phyloP scores from a whole-genome alignment of 2,888 invertebrate species.

The Thymelicus acteon region DNA sequence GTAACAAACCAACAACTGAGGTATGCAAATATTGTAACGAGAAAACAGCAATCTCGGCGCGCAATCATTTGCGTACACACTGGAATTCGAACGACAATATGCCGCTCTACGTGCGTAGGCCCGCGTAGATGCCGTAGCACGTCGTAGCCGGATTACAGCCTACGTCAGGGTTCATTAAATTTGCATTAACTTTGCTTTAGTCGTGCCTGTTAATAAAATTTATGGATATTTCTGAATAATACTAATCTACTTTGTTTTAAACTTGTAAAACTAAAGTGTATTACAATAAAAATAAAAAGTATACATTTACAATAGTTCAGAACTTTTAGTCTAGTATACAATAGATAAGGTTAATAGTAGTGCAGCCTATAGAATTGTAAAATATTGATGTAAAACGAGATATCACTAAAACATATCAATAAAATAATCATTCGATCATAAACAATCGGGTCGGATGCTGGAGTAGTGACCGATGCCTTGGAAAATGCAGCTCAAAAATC shows the following conservation, averaged over 20 bases:
- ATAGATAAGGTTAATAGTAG: too few relatives aligned
- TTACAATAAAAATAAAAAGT: too few relatives aligned
- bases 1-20: constrained; percentile 23
- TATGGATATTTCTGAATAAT: neutral
- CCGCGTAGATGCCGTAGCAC: constrained; percentile 55
- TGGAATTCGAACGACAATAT: constrained; percentile 53
- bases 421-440: neutral
- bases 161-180: constrained; percentile 31
- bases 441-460: neutral
- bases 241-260: too few relatives aligned
- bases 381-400: neutral
- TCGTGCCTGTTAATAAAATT: neutral
- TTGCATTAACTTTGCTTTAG: constrained; percentile 21
- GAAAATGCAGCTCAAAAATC: constrained; percentile 78
- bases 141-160: constrained; percentile 43
- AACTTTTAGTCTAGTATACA: too few relatives aligned
- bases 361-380: neutral
- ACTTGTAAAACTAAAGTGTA: too few relatives aligned
- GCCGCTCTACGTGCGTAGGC: constrained; percentile 60
- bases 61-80: constrained; percentile 55
- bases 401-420: neutral
- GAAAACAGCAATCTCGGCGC: constrained; percentile 46
- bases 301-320: too few relatives aligned
- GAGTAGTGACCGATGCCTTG: constrained; percentile 35
- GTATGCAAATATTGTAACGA: constrained; percentile 40